These are phyloP conservation scores for Xiphophorus couchianus DNA, from an alignment of 2,113 vertebrate species.

Conservation along the genomic window DNA sequence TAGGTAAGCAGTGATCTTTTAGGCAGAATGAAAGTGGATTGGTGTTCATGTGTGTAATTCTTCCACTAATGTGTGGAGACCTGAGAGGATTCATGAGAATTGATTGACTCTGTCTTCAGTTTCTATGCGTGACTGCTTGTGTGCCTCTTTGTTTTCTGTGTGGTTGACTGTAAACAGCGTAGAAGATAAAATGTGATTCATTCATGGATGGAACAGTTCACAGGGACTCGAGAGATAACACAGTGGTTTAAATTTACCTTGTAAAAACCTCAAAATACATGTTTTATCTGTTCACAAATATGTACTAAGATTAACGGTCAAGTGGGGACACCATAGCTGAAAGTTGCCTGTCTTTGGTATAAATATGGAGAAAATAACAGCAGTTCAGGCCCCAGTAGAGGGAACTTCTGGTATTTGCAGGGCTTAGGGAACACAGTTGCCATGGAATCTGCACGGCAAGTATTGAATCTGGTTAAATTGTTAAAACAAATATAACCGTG, in stretches of 20 bases:
- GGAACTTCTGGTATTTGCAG: no score
- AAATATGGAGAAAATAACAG: background rate
- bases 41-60: slow-evolving; percentile 24
- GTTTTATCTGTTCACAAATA: background rate
- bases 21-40: slow-evolving; percentile 20
- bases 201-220: background rate
- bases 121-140: slow-evolving; percentile 32
- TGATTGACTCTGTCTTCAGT: slow-evolving; percentile 48
- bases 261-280: background rate
- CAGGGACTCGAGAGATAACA: background rate
- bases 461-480: no score
- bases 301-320: background rate
- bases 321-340: background rate
- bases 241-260: background rate
- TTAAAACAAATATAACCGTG: no score
- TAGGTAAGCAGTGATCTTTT: slow-evolving; percentile 15
- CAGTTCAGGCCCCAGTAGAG: no score
- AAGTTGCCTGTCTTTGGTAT: background rate
- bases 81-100: slow-evolving; percentile 38
- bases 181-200: slow-evolving; percentile 16
- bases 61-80: slow-evolving; percentile 29
- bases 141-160: background rate
- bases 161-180: slow-evolving; percentile 34
- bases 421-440: no score
- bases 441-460: no score